Evolutionary conservation across 2,888 invertebrate genomes (phyloP).

Genomic region (Clanis bilineata): DNA sequence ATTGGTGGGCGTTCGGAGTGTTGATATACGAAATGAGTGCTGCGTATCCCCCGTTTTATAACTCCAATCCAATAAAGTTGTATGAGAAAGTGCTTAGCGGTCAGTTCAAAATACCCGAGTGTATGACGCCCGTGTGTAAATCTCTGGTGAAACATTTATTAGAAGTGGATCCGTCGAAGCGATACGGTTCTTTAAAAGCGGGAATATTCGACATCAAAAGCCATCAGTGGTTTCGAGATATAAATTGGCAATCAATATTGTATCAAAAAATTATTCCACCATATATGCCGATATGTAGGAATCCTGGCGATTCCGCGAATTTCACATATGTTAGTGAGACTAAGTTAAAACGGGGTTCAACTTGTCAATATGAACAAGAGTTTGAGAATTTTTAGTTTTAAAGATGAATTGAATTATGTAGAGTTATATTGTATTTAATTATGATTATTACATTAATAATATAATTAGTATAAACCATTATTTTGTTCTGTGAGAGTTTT

Average conservation of each 20-base stretch:
- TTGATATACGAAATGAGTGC: slow-evolving; percentile 93
- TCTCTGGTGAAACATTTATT: slow-evolving; percentile 90
- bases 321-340: slow-evolving; percentile 84
- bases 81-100: slow-evolving; percentile 96
- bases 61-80: slow-evolving; percentile 92
- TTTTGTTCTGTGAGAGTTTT: not conserved
- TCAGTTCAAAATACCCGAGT: slow-evolving; percentile 89
- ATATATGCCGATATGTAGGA: slow-evolving; percentile 78
- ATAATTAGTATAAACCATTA: not conserved
- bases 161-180: slow-evolving; percentile 78
- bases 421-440: slow-evolving; percentile 16
- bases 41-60: slow-evolving; percentile 95
- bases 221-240: slow-evolving; percentile 92
- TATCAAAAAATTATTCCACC: slow-evolving; percentile 86
- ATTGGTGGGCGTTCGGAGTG: slow-evolving; percentile 97
- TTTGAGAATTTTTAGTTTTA: slow-evolving; percentile 84
- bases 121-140: slow-evolving; percentile 89
- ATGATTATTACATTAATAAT: not conserved
- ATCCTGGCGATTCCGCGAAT: slow-evolving; percentile 84
- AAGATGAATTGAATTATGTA: not conserved
- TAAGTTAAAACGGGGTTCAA: slow-evolving; percentile 65
- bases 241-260: slow-evolving; percentile 91
- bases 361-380: slow-evolving; percentile 82
- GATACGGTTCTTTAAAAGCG: slow-evolving; percentile 93
- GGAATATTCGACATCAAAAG: slow-evolving; percentile 95